Percentiles rank a stretch among this genome's conserved stretches.
Conservation (phyloP, 2,113 vertebrate genomes). For the Mirza zaza region DNA sequence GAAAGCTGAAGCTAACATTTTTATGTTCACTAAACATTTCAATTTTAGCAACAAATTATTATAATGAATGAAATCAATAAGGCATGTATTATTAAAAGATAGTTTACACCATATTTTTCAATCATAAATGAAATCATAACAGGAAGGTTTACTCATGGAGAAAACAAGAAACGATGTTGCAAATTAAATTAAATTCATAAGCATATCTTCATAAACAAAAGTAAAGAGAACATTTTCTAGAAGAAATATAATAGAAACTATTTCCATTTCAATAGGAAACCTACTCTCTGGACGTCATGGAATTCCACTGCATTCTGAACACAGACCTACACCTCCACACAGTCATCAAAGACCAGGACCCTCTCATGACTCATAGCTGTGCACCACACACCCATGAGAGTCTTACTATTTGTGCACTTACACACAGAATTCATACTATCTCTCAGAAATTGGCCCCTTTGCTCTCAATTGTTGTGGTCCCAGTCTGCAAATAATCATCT, state of each 20-base stretch:
- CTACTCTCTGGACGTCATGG: neutral
- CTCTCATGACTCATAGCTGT: neutral
- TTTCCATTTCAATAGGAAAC: neutral
- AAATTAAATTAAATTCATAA: constrained; percentile 34
- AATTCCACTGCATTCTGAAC: neutral
- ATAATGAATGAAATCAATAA: constrained; percentile 2
- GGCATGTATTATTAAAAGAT: neutral
- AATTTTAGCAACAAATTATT: constrained; percentile 26
- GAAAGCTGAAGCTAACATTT: neutral
- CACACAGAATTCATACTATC: neutral
- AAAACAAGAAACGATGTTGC: constrained; percentile 34
- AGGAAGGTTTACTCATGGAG: neutral
- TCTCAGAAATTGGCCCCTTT: neutral
- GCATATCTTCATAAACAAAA: neutral
- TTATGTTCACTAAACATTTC: neutral
- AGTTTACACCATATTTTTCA: neutral
- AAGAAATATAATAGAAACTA: neutral
- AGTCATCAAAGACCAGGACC: neutral
- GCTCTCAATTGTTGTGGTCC: neutral
- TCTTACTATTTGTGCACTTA: neutral
- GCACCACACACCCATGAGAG: too few relatives aligned
- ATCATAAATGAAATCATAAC: constrained; percentile 31
- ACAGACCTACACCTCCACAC: neutral
- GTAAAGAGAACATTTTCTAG: neutral
- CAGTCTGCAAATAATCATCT: neutral